Conservation (phyloP, 1,140 invertebrate species). For the Danaus plexippus region DNA sequence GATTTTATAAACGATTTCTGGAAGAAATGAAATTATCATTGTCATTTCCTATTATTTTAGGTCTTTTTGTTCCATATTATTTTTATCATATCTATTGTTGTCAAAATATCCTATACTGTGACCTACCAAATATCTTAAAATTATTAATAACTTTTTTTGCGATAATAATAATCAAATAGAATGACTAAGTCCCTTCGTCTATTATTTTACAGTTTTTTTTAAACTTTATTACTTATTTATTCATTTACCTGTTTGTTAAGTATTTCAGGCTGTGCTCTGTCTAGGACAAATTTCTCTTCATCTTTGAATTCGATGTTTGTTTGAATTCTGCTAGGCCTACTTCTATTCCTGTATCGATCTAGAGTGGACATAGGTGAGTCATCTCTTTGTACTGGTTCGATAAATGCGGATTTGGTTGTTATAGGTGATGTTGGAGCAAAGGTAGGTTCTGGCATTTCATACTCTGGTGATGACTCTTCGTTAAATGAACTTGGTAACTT, state of each 20-base stretch:
- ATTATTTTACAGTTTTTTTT: too few species aligned
- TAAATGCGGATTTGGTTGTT: constrained; percentile 33
- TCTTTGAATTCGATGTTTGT: constrained; percentile 49
- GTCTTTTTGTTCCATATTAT: background rate
- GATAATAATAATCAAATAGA: too few species aligned
- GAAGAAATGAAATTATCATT: constrained; percentile 8
- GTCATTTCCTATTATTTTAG: background rate
- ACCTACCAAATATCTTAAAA: too few species aligned
- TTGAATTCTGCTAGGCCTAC: constrained; percentile 48
- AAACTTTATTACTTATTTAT: background rate
- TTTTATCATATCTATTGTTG: background rate
- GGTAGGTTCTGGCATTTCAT: constrained; percentile 35
- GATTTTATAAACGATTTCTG: constrained; percentile 64
- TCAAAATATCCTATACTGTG: too few species aligned
- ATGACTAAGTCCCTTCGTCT: too few species aligned
- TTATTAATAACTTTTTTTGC: too few species aligned
- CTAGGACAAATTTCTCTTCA: constrained; percentile 65
- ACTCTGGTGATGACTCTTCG: constrained; percentile 46
- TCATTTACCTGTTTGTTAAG: constrained; percentile 60
- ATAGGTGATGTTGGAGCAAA: constrained; percentile 49
- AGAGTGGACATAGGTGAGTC: constrained; percentile 58
- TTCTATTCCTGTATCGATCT: constrained; percentile 58
- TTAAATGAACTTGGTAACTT: constrained; percentile 67
- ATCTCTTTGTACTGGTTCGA: constrained; percentile 31
- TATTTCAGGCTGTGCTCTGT: constrained; percentile 63